A percentile compares a stretch with the other conserved stretches of the same genome.
Evolutionary conservation across 2,888 invertebrate genomes (phyloP).

Genomic region (Oligia fasciuncula): DNA sequence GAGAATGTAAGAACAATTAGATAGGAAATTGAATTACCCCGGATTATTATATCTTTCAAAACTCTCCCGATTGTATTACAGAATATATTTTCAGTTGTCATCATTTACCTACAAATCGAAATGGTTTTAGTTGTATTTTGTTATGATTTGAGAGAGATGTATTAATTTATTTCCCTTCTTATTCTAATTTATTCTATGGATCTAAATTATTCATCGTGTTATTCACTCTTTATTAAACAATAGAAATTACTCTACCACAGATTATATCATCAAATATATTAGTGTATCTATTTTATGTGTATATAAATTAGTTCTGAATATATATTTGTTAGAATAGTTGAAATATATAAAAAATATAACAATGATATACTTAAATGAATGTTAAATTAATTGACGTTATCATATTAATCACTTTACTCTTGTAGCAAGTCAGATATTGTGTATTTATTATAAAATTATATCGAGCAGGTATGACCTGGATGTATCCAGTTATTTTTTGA

Average conservation of each 20-base stretch:
- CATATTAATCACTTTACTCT: conserved; percentile 43
- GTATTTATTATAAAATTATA: conserved; percentile 56
- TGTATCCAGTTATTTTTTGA: conserved; percentile 74
- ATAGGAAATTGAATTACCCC: conserved; percentile 59
- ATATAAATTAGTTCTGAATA: conserved; percentile 49
- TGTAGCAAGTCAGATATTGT: conserved; percentile 45
- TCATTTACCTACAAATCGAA: not conserved
- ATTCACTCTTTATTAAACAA: conserved; percentile 14
- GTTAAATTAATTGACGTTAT: conserved; percentile 44
- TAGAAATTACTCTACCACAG: conserved; percentile 21
- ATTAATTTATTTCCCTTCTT: conserved; percentile 14
- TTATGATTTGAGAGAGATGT: conserved; percentile 27
- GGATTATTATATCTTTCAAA: conserved; percentile 23
- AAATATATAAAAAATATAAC: conserved; percentile 33
- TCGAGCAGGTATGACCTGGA: conserved; percentile 64
- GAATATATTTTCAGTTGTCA: conserved; percentile 5
- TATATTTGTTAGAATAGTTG: conserved; percentile 42
- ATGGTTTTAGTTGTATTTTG: conserved; percentile 11
- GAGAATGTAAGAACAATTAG: conserved; percentile 48
- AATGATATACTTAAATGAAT: conserved; percentile 38
- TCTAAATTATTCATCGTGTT: conserved; percentile 11
- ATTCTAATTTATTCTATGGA: conserved; percentile 5
- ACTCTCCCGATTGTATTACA: not conserved
- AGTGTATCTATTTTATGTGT: conserved; percentile 58
- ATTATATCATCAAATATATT: conserved; percentile 39